Evolutionary conservation across 1,140 invertebrate species (phyloP).

Genomic region (Pissodes strobi): DNA sequence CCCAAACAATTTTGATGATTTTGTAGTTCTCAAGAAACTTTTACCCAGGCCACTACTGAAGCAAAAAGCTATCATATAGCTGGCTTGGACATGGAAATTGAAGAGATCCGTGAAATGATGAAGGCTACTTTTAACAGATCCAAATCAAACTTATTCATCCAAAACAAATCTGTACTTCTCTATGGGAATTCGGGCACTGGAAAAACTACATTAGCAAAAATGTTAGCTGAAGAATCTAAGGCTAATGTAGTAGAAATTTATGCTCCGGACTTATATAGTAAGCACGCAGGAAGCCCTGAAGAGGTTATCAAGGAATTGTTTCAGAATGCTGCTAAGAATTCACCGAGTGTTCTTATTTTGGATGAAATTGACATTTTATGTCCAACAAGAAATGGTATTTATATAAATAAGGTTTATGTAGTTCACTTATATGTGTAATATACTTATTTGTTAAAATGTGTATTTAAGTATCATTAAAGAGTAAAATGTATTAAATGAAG

Average conservation of each 20-base stretch:
- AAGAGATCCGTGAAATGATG: slow-evolving; percentile 62
- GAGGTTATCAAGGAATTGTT: slow-evolving; percentile 69
- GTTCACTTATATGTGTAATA: no score
- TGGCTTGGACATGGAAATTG: slow-evolving; percentile 64
- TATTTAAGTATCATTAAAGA: no score
- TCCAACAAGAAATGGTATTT: slow-evolving; percentile 61
- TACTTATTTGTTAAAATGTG: no score
- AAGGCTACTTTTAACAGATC: slow-evolving; percentile 60
- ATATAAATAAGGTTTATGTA: no score
- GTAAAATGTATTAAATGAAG: no score
- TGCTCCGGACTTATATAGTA: slow-evolving; percentile 71
- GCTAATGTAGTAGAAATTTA: slow-evolving; percentile 62
- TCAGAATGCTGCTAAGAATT: slow-evolving; percentile 66
- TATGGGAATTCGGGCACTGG: slow-evolving; percentile 86
- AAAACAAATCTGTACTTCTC: slow-evolving; percentile 74
- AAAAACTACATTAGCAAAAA: slow-evolving; percentile 81
- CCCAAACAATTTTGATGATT: no score
- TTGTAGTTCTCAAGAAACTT: slow-evolving; percentile 38
- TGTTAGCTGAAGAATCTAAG: slow-evolving; percentile 66
- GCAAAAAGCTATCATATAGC: slow-evolving; percentile 57
- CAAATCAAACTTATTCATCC: slow-evolving; percentile 58
- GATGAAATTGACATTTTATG: slow-evolving; percentile 81
- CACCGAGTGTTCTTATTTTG: slow-evolving; percentile 73
- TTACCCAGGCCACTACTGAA: slow-evolving; percentile 49
- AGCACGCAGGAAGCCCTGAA: slow-evolving; percentile 76